A percentile compares a stretch with the other conserved stretches of the same genome.
Evolutionary conservation across 2,888 invertebrate genomes (phyloP).

Genomic region (Amitus sp.): DNA sequence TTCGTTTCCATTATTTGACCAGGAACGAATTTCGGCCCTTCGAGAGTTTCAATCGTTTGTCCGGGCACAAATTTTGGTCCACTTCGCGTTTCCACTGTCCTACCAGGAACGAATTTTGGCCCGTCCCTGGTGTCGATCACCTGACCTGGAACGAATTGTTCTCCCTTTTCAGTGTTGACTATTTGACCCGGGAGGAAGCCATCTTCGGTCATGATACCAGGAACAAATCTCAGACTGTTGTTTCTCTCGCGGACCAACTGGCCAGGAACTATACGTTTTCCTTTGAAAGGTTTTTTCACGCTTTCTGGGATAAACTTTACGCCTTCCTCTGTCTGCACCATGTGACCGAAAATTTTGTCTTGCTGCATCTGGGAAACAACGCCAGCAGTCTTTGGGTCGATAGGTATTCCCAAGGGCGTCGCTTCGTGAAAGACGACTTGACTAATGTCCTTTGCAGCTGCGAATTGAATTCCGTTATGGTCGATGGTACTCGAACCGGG

Average conservation of each 20-base stretch:
- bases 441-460: slow-evolving; percentile 70
- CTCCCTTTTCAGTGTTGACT: slow-evolving; percentile 75
- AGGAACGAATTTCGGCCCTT: slow-evolving; percentile 80
- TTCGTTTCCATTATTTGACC: slow-evolving; percentile 81
- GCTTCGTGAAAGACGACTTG: slow-evolving; percentile 71
- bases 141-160: slow-evolving; percentile 78
- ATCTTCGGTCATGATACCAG: slow-evolving; percentile 75
- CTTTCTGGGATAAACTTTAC: slow-evolving; percentile 75
- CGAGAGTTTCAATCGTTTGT: slow-evolving; percentile 77
- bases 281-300: slow-evolving; percentile 65
- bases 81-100: slow-evolving; percentile 76
- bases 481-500: slow-evolving; percentile 70
- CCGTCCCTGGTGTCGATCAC: slow-evolving; percentile 76
- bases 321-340: slow-evolving; percentile 73
- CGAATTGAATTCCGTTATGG: slow-evolving; percentile 70
- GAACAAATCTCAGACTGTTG: slow-evolving; percentile 75
- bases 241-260: slow-evolving; percentile 72
- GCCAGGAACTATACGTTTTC: slow-evolving; percentile 73
- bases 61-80: slow-evolving; percentile 77
- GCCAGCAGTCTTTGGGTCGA: slow-evolving; percentile 69
- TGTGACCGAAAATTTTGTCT: slow-evolving; percentile 72
- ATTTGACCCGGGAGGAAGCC: slow-evolving; percentile 77
- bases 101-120: slow-evolving; percentile 81
- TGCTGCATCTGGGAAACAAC: slow-evolving; percentile 64
- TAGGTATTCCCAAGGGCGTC: slow-evolving; percentile 69